A percentile compares a stretch with the other conserved stretches of the same genome.
These are phyloP conservation scores for Lymantria monacha DNA, from an alignment of 2,888 invertebrate genomes.

Conservation along the genomic window DNA sequence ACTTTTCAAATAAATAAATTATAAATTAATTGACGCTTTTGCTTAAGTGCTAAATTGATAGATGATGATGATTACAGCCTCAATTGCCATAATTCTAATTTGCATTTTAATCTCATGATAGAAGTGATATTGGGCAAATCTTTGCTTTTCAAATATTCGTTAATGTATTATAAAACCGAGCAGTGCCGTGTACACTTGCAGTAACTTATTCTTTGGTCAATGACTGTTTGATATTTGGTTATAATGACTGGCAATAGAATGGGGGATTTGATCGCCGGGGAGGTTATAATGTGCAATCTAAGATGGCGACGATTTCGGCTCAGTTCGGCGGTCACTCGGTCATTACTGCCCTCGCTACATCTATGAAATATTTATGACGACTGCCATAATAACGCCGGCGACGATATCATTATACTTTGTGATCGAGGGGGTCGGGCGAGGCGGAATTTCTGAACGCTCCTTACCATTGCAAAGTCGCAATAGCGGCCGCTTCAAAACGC, in stretches of 20 bases:
- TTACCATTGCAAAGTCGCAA: conserved; percentile 80
- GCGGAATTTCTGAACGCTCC: conserved; percentile 81
- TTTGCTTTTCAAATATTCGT: no score
- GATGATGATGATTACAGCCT: no score
- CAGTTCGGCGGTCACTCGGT: conserved; percentile 72
- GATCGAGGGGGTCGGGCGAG: conserved; percentile 80
- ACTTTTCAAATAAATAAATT: no score
- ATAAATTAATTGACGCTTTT: no score
- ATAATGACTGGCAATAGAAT: conserved; percentile 20
- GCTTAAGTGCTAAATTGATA: no score
- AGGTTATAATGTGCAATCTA: conserved; percentile 36
- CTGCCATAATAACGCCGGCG: conserved; percentile 79
- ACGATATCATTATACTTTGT: conserved; percentile 84
- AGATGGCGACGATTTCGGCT: conserved; percentile 41
- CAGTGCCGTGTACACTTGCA: no score
- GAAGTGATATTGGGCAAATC: no score
- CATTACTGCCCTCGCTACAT: conserved; percentile 74
- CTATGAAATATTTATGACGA: conserved; percentile 83
- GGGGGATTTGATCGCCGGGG: conserved; percentile 19
- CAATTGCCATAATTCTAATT: no score
- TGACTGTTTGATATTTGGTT: conserved; percentile 23
- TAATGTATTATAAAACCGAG: no score
- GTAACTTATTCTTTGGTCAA: conserved; percentile 5
- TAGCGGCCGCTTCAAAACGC: conserved; percentile 53
- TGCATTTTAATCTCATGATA: no score